phyloP scores from a whole-genome alignment of 2,797 vertebrate genomes.

The Hemibagrus guttatus region DNA sequence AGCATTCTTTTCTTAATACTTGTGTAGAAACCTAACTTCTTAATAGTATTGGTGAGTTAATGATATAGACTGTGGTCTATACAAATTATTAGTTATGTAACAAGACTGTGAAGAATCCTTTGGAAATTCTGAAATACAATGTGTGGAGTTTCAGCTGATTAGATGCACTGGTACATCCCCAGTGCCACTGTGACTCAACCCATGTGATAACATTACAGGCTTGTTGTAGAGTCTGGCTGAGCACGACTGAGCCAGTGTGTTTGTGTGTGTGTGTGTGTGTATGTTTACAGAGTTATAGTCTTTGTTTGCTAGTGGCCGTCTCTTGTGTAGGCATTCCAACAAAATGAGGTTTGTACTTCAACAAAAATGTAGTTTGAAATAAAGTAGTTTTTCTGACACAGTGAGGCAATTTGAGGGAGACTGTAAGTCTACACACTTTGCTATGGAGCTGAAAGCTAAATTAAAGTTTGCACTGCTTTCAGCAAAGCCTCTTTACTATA shows the following conservation, averaged over 20 bases:
- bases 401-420: too few relatives aligned
- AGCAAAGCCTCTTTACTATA: not conserved
- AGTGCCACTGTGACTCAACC: not conserved
- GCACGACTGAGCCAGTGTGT: not conserved
- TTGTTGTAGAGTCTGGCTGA: slow-evolving; percentile 10
- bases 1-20: not conserved
- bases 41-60: not conserved
- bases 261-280: slow-evolving; percentile 2
- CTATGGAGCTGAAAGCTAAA: too few relatives aligned
- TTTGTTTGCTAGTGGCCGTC: not conserved
- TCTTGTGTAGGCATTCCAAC: not conserved
- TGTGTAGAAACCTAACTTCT: not conserved
- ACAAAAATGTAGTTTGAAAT: not conserved
- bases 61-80: not conserved
- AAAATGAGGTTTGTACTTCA: not conserved
- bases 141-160: not conserved
- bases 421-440: not conserved
- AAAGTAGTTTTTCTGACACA: too few relatives aligned
- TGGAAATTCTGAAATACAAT: not conserved
- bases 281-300: slow-evolving; percentile 2
- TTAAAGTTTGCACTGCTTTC: not conserved
- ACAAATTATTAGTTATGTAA: not conserved
- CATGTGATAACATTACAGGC: slow-evolving; percentile 9
- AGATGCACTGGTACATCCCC: not conserved
- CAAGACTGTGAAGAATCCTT: not conserved